Base-by-base conservation (phyloP, 35 echinoderm and acorn worm species). In the Antedon bifida region DNA sequence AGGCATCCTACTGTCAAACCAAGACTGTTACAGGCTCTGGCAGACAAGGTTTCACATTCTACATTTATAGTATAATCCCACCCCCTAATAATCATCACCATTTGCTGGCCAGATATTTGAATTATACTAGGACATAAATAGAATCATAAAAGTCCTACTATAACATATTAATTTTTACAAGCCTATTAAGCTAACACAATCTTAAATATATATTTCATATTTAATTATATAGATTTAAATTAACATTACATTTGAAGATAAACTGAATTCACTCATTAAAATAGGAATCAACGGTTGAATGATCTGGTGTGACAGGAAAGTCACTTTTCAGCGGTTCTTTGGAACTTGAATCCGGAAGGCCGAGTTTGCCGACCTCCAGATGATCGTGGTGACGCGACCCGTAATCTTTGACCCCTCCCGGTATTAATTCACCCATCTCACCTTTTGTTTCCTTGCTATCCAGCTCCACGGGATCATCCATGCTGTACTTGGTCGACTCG, bases 261-360 rank as follows among this genome's bases (percentile, higher is more conserved):
- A 64, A 1, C 2, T 19, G 51, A 64, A 23, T 64, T 64, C 19
- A 64, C 51, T 64, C 51, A 64, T 64, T 42, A 42, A 7, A 64
- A 26, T 64, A 64, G 9, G 51, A 64, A 64, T 64, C 51, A 19
- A 64, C 80, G 0, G 89, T 85, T 3, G 85, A 81, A 30, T 79
- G 80, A 46, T 86, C 85, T 35, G 85, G 76, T 4, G 77, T 31
- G 13, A 35, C 75, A 23, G 36, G 80, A 32, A 82, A 45, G 31
- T 85, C 87, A 17, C 90, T 88, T 64, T 87, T 85, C 30, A 99
- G 80, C 4, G 95, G 95, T 86, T 99, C 95, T 74, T 90, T 92
- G 5, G 95, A 99, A 78, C 87, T 85, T 12, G 90, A 92, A 23
- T 86, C 79, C 0, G 86, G 89, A 33, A 96, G 86, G 80, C 88